Evolutionary conservation across 2,113 vertebrate species (phyloP).

Genomic region (Scalopus aquaticus): DNA sequence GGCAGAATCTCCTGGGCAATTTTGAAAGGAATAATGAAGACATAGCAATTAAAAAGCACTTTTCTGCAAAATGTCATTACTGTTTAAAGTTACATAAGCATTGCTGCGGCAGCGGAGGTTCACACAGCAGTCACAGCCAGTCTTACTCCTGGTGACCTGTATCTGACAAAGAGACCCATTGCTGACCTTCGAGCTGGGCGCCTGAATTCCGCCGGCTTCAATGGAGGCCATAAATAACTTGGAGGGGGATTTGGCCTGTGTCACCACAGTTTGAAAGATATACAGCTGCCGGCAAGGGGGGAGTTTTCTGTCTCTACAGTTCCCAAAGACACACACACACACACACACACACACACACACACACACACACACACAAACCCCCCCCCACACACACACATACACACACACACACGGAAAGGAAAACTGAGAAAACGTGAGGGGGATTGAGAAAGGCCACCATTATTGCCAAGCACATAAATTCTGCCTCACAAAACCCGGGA

Average conservation of each 20-base stretch:
- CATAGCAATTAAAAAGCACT: conserved; percentile 81
- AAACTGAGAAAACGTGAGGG: neutral
- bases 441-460: neutral
- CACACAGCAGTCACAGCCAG: conserved; percentile 70
- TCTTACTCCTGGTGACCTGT: conserved; percentile 63
- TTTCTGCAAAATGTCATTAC: conserved; percentile 81
- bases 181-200: conserved; percentile 65
- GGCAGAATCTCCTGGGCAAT: conserved; percentile 77
- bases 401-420: neutral
- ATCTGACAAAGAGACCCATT: conserved; percentile 74
- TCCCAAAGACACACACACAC: conserved; percentile 46
- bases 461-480: conserved; percentile 49
- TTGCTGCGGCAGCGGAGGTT: conserved; percentile 67
- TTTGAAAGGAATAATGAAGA: conserved; percentile 81
- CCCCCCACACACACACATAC: conserved; percentile 30
- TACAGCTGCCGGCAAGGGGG: conserved; percentile 69
- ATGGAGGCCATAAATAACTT: conserved; percentile 75
- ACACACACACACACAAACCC: neutral
- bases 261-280: conserved; percentile 69
- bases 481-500: conserved; percentile 44
- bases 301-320: conserved; percentile 51
- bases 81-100: conserved; percentile 78
- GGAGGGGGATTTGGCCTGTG: conserved; percentile 73
- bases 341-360: conserved; percentile 28
- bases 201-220: conserved; percentile 54